These are phyloP conservation scores for Trachurus trachurus DNA, from an alignment of 2,797 vertebrate genomes.

Conservation along the genomic window DNA sequence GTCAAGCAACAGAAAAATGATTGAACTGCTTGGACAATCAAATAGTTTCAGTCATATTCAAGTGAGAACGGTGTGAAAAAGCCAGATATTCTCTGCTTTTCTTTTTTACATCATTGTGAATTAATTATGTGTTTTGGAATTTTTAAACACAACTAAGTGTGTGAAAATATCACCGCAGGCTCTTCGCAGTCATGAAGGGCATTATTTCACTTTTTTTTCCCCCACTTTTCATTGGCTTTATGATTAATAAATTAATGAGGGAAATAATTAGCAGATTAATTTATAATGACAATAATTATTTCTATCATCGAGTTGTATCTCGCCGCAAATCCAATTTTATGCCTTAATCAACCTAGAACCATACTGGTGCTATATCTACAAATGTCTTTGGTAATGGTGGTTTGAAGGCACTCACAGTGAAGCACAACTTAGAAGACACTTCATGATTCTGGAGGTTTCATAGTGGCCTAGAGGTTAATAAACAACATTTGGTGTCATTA, in stretches of 20 bases:
- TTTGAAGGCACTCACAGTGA: background rate
- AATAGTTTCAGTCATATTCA: background rate
- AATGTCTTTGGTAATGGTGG: background rate
- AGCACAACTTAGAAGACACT: constrained; percentile 3
- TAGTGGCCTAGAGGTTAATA: background rate
- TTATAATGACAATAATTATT: background rate
- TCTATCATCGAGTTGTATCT: background rate
- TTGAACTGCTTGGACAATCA: background rate
- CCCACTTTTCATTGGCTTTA: background rate
- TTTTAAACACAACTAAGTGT: background rate
- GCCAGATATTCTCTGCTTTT: background rate
- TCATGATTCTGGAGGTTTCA: background rate
- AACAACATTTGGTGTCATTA: background rate
- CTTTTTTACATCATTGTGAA: background rate
- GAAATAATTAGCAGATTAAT: background rate
- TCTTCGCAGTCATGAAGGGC: background rate
- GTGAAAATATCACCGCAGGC: background rate
- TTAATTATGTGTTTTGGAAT: background rate
- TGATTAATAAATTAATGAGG: background rate
- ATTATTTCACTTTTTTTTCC: background rate
- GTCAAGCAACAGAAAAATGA: background rate
- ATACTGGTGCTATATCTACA: background rate
- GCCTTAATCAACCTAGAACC: background rate
- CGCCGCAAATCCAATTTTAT: background rate
- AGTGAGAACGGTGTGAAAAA: background rate